These are phyloP conservation scores for Acrossocheilus wenchowensis DNA, from an alignment of 2,797 vertebrate genomes.

Conservation along the genomic window DNA sequence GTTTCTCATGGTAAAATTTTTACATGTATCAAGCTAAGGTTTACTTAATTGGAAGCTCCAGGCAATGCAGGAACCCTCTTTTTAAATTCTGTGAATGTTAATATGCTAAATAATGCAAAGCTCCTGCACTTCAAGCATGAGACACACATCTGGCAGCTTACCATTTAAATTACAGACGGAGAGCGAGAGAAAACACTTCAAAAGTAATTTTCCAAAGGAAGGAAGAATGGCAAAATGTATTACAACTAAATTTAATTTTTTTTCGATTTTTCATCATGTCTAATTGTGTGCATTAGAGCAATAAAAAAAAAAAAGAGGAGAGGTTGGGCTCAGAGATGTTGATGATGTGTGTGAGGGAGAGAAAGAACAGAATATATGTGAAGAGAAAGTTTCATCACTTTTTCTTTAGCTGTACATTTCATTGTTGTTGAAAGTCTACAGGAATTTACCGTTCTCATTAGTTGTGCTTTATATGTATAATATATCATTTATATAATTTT, in stretches of 20 bases:
- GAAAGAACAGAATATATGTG: conserved; percentile 19
- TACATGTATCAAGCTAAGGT: conserved; percentile 99
- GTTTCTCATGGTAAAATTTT: conserved; percentile 96
- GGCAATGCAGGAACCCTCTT: conserved; percentile 97
- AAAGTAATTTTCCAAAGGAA: conserved; percentile 90
- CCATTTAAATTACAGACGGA: conserved; percentile 98
- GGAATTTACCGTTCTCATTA: conserved; percentile 55
- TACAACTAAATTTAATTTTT: conserved; percentile 91
- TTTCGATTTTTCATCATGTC: conserved; percentile 88
- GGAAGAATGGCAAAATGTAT: conserved; percentile 89
- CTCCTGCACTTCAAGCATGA: conserved; percentile 99
- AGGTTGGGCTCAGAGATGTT: conserved; percentile 74
- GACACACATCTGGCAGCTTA: conserved; percentile 99
- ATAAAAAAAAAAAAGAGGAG: conserved; percentile 70
- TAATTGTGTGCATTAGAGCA: conserved; percentile 85
- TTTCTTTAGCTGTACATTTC: conserved; percentile 48
- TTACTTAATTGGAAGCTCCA: conserved; percentile 99
- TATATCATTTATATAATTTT: neutral
- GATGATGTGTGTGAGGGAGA: conserved; percentile 59
- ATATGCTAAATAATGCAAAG: conserved; percentile 99
- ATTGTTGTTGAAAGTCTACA: conserved; percentile 61
- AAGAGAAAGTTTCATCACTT: conserved; percentile 60
- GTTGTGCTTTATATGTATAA: conserved; percentile 29
- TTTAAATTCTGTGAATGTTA: conserved; percentile 99
- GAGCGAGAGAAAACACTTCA: conserved; percentile 82